Evolutionary conservation across 1,140 invertebrate species (phyloP).

Genomic region (Pogonognathellus flavescens): DNA sequence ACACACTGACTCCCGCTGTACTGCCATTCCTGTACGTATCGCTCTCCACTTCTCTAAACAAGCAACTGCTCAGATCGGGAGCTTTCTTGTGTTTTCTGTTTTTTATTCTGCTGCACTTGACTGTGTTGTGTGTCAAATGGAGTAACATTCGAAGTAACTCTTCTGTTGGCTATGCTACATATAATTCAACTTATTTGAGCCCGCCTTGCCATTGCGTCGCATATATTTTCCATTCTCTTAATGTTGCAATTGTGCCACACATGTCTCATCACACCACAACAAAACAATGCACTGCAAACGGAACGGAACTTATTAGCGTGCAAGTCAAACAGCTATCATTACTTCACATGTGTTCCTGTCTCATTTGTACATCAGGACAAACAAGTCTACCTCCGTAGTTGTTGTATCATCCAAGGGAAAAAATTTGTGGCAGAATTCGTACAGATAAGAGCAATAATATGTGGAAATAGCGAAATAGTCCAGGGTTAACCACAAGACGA

Average conservation of each 20-base stretch:
- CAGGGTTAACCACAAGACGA: too few relatives aligned
- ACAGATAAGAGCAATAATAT: too few relatives aligned
- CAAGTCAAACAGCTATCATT: not conserved
- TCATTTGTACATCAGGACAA: too few relatives aligned
- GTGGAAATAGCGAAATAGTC: too few relatives aligned
- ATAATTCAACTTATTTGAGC: not conserved
- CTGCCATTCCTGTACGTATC: too few relatives aligned
- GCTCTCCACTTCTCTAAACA: not conserved
- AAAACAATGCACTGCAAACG: not conserved
- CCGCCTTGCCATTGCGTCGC: not conserved
- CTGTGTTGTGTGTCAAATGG: slow-evolving; percentile 11
- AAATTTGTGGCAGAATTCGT: too few relatives aligned
- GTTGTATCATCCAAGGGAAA: too few relatives aligned
- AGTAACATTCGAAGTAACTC: slow-evolving; percentile 1
- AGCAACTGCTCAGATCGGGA: not conserved
- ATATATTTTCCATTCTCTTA: too few relatives aligned
- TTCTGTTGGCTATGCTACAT: slow-evolving; percentile 33
- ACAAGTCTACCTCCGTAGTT: too few relatives aligned
- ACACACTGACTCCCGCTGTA: too few relatives aligned
- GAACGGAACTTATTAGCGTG: slow-evolving; percentile 7
- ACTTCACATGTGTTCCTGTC: not conserved
- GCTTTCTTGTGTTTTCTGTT: not conserved
- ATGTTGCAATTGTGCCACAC: not conserved
- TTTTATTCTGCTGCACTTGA: slow-evolving; percentile 19
- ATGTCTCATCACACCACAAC: slow-evolving; percentile 10